Evolutionary conservation across 2,797 vertebrate genomes (phyloP).

Genomic region (Cuculus canorus): DNA sequence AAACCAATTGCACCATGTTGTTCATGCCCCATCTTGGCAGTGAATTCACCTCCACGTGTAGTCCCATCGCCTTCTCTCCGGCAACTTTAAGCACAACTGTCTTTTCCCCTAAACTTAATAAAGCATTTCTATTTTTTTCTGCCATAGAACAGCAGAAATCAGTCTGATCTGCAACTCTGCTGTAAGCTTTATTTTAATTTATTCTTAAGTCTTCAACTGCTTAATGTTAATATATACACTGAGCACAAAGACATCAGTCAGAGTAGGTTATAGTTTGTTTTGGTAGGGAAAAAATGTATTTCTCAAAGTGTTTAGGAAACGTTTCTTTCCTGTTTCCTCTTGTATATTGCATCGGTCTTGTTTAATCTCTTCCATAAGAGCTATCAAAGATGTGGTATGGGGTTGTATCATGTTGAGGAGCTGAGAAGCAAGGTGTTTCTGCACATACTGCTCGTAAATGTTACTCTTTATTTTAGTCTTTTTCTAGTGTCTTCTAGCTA

Average conservation of each 20-base stretch:
- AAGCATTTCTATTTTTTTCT: not conserved
- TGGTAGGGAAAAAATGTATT: not conserved
- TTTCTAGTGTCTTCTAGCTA: not conserved
- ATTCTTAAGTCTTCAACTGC: not conserved
- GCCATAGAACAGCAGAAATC: not conserved
- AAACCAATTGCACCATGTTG: not conserved
- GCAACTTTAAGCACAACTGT: not conserved
- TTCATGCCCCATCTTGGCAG: not conserved
- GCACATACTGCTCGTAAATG: not conserved
- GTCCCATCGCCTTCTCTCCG: not conserved
- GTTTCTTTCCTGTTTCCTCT: not conserved
- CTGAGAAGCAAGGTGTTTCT: not conserved
- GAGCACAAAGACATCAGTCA: not conserved
- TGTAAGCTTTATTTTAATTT: not conserved
- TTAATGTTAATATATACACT: slow-evolving; percentile 15
- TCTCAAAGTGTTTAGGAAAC: not conserved
- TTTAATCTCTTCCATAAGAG: not conserved
- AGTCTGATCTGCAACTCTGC: not conserved
- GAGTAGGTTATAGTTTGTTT: not conserved
- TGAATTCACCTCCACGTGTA: not conserved
- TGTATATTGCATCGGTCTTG: not conserved
- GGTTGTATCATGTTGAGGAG: not conserved
- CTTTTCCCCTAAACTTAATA: not conserved
- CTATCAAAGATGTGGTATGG: not conserved
- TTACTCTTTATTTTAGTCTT: not conserved